These are phyloP conservation scores for Hydrozoanthus tunicans DNA, from an alignment of 64 coral and sea anemone species.

Conservation along the genomic window DNA sequence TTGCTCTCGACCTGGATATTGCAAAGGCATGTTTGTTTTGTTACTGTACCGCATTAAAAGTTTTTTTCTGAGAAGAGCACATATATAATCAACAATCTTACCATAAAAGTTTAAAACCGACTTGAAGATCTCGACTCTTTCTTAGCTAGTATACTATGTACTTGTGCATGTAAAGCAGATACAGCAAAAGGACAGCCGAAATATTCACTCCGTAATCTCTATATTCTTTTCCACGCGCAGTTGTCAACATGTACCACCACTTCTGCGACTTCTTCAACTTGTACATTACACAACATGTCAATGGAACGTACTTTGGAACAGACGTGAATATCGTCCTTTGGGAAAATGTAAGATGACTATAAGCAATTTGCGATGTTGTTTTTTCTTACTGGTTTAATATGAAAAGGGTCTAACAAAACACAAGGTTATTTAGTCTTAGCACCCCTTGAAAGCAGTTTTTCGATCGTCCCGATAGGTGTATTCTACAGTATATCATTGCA, in stretches of 20 bases:
- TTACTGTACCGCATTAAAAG: no score
- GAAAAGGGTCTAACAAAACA: not conserved
- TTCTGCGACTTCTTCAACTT: constrained; percentile 99
- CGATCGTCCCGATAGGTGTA: no score
- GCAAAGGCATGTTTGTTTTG: no score
- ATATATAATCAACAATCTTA: no score
- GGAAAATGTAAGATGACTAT: constrained; percentile 72
- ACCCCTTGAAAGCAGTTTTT: no score
- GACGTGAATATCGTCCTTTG: constrained; percentile 94
- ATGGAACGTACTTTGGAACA: constrained; percentile 86
- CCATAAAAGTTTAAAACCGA: no score
- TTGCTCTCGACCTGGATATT: no score
- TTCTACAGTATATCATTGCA: no score
- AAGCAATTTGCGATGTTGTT: not conserved
- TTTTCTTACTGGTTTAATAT: not conserved
- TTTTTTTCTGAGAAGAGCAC: no score
- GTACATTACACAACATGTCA: constrained; percentile 91
- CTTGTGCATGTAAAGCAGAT: no score
- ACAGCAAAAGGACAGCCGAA: not conserved
- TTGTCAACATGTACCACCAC: constrained; percentile 99
- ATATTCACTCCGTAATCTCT: not conserved
- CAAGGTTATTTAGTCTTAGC: not conserved
- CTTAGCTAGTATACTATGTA: no score
- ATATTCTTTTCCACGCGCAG: constrained; percentile 37
- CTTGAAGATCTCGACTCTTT: no score